Base-by-base conservation (phyloP, 2,888 invertebrate genomes). In the Cephalotes varians region DNA sequence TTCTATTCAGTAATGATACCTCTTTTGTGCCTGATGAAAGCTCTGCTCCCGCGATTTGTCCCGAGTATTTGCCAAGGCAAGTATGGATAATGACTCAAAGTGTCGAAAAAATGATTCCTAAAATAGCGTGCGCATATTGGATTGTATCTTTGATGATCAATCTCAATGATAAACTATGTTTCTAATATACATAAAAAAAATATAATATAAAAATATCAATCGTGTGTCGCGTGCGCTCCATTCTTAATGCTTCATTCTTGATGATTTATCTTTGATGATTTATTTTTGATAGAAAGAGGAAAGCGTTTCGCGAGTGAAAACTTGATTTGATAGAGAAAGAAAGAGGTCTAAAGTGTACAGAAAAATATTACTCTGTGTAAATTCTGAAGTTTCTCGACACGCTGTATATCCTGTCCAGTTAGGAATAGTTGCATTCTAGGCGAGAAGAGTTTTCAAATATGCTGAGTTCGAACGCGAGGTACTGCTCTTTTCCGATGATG, bases 401-500 rank as follows among this genome's bases (percentile, higher is more conserved):
- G 6, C 44, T n/a, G 2, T 47, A 44, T 73, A 73, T 44, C 9
- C 6, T 67, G 67, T 76, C 49, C 67, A 51, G 76, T 76, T 64
- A 51, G 65, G 37, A 65, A 76, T 67, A 67, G 40, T 54, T 67
- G 67, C 54, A 76, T 74, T 74, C 40, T 74, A 54, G 21, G 18
- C 56, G 54, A 71, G 47, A 37, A 34, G 71, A 89, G 86, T 88
- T 88, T 81, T 84, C 82, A 85, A 88, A 90, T 90, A 87, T 87
- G 84, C 87, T 67, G 85, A 88, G 87, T 90, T 85, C 83, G 81
- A 88, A 85, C 81, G 85, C 85, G 72, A 89, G 88, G 87, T 90
- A 90, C 89, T 86, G 87, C 86, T 71, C 86, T 85, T 81, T 81
- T 47, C 60, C 67, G n/a, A 51, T 71, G 80, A 54, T 56, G 64